Percentiles rank a stretch among this genome's conserved stretches.
Evolutionary conservation across 2,113 vertebrate genomes (phyloP).

Genomic region (Crypturellus undulatus): DNA sequence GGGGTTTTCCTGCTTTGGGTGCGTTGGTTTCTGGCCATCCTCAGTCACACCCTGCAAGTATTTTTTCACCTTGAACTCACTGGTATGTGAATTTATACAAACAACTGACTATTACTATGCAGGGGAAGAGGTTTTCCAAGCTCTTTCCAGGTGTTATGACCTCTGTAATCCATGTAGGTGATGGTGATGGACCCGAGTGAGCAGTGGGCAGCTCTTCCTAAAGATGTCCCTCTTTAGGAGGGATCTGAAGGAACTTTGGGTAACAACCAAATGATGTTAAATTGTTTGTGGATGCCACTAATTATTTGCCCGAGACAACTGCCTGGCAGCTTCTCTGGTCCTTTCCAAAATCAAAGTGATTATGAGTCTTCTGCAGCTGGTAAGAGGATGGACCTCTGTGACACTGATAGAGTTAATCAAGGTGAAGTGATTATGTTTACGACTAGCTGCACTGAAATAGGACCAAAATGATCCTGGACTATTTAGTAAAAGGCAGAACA

Average conservation of each 20-base stretch:
- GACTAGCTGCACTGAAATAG: background rate
- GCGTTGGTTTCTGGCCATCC: conserved; percentile 46
- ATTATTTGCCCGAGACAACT: background rate
- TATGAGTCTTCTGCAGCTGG: background rate
- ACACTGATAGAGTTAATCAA: background rate
- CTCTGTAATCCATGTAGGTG: background rate
- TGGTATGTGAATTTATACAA: background rate
- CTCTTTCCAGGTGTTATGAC: background rate
- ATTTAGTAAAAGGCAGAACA: conserved; percentile 54
- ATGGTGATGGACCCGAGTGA: background rate
- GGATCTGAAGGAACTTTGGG: background rate
- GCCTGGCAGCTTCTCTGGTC: background rate
- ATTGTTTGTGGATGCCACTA: background rate
- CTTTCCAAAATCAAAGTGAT: background rate
- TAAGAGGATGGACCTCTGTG: background rate
- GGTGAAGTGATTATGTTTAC: background rate
- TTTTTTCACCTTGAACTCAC: background rate
- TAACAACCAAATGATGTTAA: accelerated
- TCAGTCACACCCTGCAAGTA: conserved; percentile 35
- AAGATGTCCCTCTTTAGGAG: background rate
- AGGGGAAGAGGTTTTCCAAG: background rate
- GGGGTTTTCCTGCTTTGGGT: conserved; percentile 43
- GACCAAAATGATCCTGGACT: background rate
- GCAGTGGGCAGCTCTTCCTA: background rate
- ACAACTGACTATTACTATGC: background rate